Conservation (phyloP, 2,888 invertebrate species). For the Caenorhabditis uteleia region DNA sequence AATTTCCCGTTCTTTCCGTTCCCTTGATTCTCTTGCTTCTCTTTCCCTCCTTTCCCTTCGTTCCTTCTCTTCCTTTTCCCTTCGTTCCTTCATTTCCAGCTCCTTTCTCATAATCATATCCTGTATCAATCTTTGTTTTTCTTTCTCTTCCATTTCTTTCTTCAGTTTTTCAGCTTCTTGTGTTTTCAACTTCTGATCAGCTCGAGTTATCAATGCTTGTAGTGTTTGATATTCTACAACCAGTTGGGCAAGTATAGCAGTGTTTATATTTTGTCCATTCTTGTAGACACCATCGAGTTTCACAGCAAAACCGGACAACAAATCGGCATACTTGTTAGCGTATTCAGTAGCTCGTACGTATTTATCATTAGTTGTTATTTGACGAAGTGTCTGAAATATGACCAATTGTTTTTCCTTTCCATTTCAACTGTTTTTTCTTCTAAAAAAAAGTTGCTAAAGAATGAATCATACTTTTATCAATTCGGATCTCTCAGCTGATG, state of each 20-base stretch:
- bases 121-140: neutral
- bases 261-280: neutral
- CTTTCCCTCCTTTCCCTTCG: neutral
- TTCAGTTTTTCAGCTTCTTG: constrained; percentile 1
- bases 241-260: neutral
- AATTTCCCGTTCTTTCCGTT: neutral
- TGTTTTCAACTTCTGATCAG: neutral
- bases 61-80: neutral
- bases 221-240: neutral
- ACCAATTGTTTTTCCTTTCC: no score
- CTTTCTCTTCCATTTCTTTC: neutral
- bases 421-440: no score
- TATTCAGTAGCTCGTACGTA: no score
- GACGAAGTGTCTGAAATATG: no score
- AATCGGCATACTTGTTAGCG: no score
- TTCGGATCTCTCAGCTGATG: no score
- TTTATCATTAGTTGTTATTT: no score
- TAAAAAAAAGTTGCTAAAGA: no score
- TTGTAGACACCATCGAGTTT: neutral
- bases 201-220: neutral
- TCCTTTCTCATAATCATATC: neutral
- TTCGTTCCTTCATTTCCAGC: neutral
- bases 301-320: neutral
- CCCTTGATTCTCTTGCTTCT: neutral
- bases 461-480: no score